A percentile compares a stretch with the other conserved stretches of the same genome.
These are phyloP conservation scores for Lacanobia wlatinum DNA, from an alignment of 2,888 invertebrate genomes.

Conservation along the genomic window DNA sequence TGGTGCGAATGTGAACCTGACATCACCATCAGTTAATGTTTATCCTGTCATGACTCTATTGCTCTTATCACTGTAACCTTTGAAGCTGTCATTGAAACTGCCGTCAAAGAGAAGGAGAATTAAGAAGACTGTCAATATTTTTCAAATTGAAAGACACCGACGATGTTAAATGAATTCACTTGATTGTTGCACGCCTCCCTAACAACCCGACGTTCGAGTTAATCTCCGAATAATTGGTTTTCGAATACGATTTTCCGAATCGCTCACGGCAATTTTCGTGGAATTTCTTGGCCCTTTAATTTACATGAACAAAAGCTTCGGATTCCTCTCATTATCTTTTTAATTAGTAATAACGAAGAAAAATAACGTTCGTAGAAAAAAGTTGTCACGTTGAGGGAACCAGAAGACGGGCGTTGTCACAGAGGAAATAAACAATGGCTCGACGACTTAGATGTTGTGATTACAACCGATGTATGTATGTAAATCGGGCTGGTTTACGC, in stretches of 20 bases:
- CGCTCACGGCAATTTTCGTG: conserved; percentile 39
- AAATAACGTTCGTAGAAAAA: not conserved
- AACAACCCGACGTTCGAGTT: conserved; percentile 21
- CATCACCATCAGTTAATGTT: not conserved
- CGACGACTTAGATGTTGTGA: not conserved
- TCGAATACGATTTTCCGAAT: conserved; percentile 40
- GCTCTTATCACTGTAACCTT: not conserved
- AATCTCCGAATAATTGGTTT: conserved; percentile 52
- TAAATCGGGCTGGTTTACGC: too few relatives aligned
- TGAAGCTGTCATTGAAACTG: not conserved
- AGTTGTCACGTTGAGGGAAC: not conserved
- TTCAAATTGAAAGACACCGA: not conserved
- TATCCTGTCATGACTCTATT: not conserved
- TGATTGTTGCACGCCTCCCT: conserved; percentile 37
- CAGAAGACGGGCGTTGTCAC: not conserved
- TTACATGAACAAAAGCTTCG: conserved; percentile 32
- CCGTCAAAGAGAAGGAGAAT: not conserved
- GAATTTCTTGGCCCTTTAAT: conserved; percentile 17
- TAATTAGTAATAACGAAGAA: conserved; percentile 8
- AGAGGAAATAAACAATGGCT: not conserved
- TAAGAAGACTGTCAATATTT: conserved; percentile 2
- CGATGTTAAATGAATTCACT: conserved; percentile 28
- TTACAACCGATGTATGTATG: too few relatives aligned
- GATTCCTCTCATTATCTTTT: not conserved
- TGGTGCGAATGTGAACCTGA: not conserved